Base-by-base conservation (phyloP, 1,140 invertebrate species). In the Caenorhabditis brenneri region DNA sequence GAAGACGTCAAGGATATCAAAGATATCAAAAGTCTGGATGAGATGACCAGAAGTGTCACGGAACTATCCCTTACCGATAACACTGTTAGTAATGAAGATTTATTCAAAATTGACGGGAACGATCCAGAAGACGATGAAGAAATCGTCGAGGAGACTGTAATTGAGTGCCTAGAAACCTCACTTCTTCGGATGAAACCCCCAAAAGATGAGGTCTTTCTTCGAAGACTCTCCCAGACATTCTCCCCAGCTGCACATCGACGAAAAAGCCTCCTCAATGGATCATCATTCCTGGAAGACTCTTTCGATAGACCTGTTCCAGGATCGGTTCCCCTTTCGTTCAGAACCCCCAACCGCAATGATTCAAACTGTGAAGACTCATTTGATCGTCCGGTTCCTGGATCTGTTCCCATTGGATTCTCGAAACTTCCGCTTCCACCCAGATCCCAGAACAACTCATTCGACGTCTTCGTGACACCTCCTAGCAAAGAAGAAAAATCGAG, bases 301-400 rank as follows among this genome's bases (percentile, higher is more conserved):
- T 82, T 82, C 27, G 81, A 82, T 48, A 42, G 15, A 29, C 80
- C 80, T 5, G 55, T 82, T 48, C 60, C 81, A 2, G n/a, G 36
- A 10, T 74, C 65, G 2, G 46, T 74, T 24, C 65, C 65, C 7
- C 3, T 42, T 3, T 36, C 22, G 19, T 22, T 42, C 22, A 42
- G 24, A 12, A 74, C 65, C 15, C 65, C 33, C 0, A 22, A 24
- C 10, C 0, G 36, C 4, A 22, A 74, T 3, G 10, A 27, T 12
- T 22, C 65, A 0, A 24, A 39, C 5, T 46, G 12, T 10, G 65
- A 74, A 39, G 65, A 74, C 48, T 82, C 81, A n/a, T 82, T 82
- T 24, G 81, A 82, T 48, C 42, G 22, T 33, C 80, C 80, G 19
- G 39, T 82, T 31, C 60, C 81, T 65, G 55, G 65, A 27, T 74